Percentiles rank a stretch among this genome's conserved stretches.
phyloP scores from a whole-genome alignment of 2,888 invertebrate genomes.

The Conistra vaccinii region DNA sequence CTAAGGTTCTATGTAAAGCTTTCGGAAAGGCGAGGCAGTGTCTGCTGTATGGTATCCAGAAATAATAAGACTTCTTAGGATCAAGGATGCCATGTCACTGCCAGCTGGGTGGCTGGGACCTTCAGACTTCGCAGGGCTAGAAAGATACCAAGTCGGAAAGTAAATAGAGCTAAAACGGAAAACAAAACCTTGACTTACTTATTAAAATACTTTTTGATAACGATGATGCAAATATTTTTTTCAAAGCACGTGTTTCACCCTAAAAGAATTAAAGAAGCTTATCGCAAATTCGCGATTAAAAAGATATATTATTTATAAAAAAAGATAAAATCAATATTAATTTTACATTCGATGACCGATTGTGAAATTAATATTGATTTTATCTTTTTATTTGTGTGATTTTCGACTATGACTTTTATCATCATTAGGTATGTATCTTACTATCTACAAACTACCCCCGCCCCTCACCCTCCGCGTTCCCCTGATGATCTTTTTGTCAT shows the following conservation, averaged over 20 bases:
- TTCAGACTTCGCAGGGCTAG: background rate
- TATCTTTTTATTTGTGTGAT: too few relatives aligned
- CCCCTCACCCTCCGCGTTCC: too few relatives aligned
- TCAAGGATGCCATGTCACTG: background rate
- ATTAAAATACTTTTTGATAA: background rate
- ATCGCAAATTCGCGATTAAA: background rate
- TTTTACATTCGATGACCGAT: background rate
- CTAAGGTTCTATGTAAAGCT: background rate
- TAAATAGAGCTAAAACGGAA: conserved; percentile 4
- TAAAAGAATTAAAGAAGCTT: background rate
- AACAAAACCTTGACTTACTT: background rate
- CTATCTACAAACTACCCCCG: too few relatives aligned
- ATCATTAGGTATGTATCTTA: background rate
- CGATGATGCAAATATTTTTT: background rate
- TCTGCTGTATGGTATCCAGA: background rate
- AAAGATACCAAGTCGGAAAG: background rate
- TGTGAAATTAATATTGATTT: too few relatives aligned
- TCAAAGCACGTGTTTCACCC: background rate
- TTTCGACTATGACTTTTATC: background rate
- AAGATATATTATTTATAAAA: background rate
- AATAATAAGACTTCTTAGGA: background rate
- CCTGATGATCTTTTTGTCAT: background rate
- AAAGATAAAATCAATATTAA: background rate
- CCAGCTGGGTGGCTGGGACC: background rate
- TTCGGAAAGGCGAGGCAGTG: background rate